phyloP scores from a whole-genome alignment of 2,797 vertebrate genomes.

The Microctenopoma stevenorrisi region DNA sequence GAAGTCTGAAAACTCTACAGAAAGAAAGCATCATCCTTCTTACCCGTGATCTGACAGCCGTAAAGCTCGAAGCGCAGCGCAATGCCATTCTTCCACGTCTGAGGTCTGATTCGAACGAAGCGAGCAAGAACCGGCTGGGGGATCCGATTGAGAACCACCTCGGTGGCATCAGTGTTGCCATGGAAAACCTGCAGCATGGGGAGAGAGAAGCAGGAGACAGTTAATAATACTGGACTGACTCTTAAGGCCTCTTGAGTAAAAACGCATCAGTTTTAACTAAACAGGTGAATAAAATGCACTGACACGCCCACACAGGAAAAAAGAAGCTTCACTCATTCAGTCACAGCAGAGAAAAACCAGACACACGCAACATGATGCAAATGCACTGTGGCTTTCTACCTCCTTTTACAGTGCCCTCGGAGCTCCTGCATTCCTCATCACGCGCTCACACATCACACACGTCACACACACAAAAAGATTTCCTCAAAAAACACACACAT shows the following conservation, averaged over 20 bases:
- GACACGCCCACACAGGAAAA: slow-evolving; percentile 32
- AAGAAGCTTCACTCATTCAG: slow-evolving; percentile 36
- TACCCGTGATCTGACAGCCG: slow-evolving; percentile 97
- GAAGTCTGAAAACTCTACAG: slow-evolving; percentile 14
- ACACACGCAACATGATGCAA: slow-evolving; percentile 36
- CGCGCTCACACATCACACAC: not conserved
- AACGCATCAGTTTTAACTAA: too few relatives aligned
- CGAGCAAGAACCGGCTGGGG: slow-evolving; percentile 92
- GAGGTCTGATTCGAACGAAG: slow-evolving; percentile 93
- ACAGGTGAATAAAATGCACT: too few relatives aligned
- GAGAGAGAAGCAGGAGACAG: slow-evolving; percentile 9
- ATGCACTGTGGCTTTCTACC: slow-evolving; percentile 11
- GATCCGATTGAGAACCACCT: slow-evolving; percentile 95
- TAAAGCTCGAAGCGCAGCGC: slow-evolving; percentile 95
- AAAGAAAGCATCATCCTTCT: slow-evolving; percentile 30
- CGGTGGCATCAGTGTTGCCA: slow-evolving; percentile 90
- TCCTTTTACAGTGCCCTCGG: slow-evolving; percentile 29
- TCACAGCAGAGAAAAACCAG: slow-evolving; percentile 53
- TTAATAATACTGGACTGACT: not conserved
- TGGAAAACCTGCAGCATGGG: slow-evolving; percentile 87
- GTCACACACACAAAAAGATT: slow-evolving; percentile 43
- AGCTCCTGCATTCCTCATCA: slow-evolving; percentile 12
- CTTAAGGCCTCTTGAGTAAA: too few relatives aligned
- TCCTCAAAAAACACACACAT: slow-evolving; percentile 53
- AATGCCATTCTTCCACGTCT: slow-evolving; percentile 94